phyloP scores from a whole-genome alignment of 2,888 invertebrate species.

The Plusia festucae region DNA sequence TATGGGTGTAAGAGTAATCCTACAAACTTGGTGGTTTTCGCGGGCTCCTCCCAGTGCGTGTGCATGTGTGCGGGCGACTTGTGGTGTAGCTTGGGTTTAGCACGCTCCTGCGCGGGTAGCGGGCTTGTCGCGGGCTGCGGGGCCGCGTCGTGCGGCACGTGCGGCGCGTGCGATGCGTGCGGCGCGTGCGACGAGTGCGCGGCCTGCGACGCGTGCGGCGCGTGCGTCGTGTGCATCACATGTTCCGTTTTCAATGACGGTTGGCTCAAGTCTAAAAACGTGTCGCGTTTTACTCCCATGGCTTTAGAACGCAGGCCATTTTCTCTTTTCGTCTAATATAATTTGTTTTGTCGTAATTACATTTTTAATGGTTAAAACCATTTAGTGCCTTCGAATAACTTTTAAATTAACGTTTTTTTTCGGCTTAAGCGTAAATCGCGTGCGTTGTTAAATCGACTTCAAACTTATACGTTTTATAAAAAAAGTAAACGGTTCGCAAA shows the following conservation, averaged over 20 bases:
- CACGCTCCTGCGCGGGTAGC: slow-evolving; percentile 52
- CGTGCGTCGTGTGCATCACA: slow-evolving; percentile 44
- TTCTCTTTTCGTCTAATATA: no score
- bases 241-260: slow-evolving; percentile 92
- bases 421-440: no score
- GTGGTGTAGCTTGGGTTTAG: slow-evolving; percentile 65
- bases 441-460: no score
- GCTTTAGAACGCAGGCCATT: not conserved
- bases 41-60: slow-evolving; percentile 92
- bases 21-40: slow-evolving; percentile 54
- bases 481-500: no score
- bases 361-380: no score
- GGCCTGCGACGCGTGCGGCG: slow-evolving; percentile 38
- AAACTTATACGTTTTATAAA: no score
- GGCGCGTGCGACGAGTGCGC: no score
- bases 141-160: slow-evolving; percentile 39
- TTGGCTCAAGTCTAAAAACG: slow-evolving; percentile 92
- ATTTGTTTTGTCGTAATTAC: no score
- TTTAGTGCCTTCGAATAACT: no score
- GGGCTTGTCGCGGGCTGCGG: slow-evolving; percentile 47
- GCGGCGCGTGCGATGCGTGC: slow-evolving; percentile 21
- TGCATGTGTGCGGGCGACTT: slow-evolving; percentile 82
- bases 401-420: no score
- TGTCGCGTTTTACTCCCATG: not conserved
- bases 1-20: not conserved